Percentiles rank a stretch among this genome's conserved stretches.
phyloP scores from a whole-genome alignment of 2,797 vertebrate genomes.

The Delichon dasypus region DNA sequence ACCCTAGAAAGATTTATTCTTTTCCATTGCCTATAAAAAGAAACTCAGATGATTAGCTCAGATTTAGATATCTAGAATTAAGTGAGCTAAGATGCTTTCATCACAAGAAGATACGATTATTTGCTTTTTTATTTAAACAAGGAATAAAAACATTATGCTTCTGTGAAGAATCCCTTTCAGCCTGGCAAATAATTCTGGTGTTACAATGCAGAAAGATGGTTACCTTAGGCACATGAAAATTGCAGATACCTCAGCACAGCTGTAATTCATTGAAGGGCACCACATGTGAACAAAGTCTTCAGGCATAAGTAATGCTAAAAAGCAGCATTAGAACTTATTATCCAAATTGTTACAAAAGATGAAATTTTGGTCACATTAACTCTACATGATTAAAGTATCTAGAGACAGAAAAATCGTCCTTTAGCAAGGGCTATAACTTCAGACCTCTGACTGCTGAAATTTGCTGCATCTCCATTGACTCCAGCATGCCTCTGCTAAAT shows the following conservation, averaged over 20 bases:
- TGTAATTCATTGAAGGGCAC: not conserved
- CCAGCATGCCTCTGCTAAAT: not conserved
- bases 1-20: constrained; percentile 36
- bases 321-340: not conserved
- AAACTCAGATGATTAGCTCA: constrained; percentile 1
- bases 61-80: constrained; percentile 1
- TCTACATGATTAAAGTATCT: not conserved
- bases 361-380: not conserved
- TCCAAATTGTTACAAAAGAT: not conserved
- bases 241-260: not conserved
- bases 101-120: not conserved
- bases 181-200: not conserved
- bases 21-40: constrained; percentile 29
- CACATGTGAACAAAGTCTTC: not conserved
- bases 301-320: not conserved
- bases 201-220: not conserved
- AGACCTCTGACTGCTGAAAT: not conserved
- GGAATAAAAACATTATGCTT: not conserved
- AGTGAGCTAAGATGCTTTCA: not conserved
- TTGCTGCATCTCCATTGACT: not conserved
- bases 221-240: not conserved
- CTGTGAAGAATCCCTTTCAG: not conserved
- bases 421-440: not conserved
- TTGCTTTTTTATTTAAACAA: constrained; percentile 14
- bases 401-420: not conserved